phyloP scores from a whole-genome alignment of 2,888 invertebrate genomes.

The Eristalis pertinax region DNA sequence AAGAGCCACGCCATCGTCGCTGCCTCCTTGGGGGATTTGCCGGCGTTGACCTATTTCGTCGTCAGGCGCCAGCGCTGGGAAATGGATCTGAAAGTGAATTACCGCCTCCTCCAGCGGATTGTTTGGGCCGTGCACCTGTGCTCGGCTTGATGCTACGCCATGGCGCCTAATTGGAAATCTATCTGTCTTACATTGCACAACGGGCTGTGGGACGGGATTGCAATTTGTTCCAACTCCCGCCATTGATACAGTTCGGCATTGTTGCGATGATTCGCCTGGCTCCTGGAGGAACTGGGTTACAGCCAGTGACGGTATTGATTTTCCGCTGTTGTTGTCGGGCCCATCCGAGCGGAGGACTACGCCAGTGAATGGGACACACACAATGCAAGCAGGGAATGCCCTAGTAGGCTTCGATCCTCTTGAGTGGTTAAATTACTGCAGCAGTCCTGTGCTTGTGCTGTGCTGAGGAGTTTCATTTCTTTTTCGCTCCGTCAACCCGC shows the following conservation, averaged over 20 bases:
- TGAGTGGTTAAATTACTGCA: constrained; percentile 70
- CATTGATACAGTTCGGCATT: constrained; percentile 68
- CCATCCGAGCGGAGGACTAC: constrained; percentile 29
- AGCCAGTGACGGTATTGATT: constrained; percentile 60
- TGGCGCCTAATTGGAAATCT: constrained; percentile 67
- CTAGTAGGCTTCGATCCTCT: constrained; percentile 43
- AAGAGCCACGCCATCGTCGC: neutral
- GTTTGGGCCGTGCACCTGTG: constrained; percentile 60
- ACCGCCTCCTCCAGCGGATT: constrained; percentile 35
- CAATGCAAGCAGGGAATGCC: constrained; percentile 22
- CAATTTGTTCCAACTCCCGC: constrained; percentile 66
- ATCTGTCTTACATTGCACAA: constrained; percentile 31
- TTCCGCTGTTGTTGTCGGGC: constrained; percentile 48
- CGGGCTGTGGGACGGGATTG: constrained; percentile 45
- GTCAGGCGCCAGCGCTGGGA: constrained; percentile 2
- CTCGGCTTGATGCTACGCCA: constrained; percentile 27
- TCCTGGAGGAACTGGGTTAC: constrained; percentile 64
- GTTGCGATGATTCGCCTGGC: constrained; percentile 53
- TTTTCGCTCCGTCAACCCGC: neutral
- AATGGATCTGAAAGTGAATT: constrained; percentile 63
- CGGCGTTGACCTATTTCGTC: constrained; percentile 55
- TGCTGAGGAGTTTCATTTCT: neutral
- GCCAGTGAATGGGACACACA: constrained; percentile 48
- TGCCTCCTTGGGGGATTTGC: constrained; percentile 55
- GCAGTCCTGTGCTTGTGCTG: constrained; percentile 12